Conservation (phyloP, 2,888 invertebrate species). For the Brenthis daphne region DNA sequence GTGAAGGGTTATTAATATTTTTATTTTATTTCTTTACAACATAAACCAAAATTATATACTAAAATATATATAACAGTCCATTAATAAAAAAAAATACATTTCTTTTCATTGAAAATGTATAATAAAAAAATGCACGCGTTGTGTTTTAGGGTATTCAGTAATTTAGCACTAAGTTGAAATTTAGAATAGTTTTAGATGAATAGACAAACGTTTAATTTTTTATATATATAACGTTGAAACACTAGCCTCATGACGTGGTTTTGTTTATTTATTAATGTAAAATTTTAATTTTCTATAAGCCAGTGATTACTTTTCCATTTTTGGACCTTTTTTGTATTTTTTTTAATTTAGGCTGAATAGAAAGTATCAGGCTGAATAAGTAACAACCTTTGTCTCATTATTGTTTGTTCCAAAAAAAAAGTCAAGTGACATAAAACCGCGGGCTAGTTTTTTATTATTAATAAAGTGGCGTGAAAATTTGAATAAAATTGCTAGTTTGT, state of each 20-base stretch:
- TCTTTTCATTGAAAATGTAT: constrained; percentile 32
- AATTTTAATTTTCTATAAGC: constrained; percentile 1
- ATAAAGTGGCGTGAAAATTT: background rate
- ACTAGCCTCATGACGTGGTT: background rate
- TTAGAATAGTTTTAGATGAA: constrained; percentile 18
- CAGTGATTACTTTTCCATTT: background rate
- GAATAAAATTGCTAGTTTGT: constrained; percentile 12
- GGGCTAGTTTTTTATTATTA: background rate
- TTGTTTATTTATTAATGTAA: background rate
- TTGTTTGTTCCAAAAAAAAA: background rate
- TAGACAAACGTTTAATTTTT: constrained; percentile 11
- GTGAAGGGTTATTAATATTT: background rate
- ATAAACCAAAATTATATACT: constrained; percentile 7
- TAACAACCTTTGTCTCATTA: constrained; percentile 9
- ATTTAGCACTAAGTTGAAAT: constrained; percentile 33
- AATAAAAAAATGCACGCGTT: constrained; percentile 33
- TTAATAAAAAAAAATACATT: constrained; percentile 39
- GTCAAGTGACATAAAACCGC: constrained; percentile 4
- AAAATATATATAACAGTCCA: constrained; percentile 18
- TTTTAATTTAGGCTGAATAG: constrained; percentile 4
- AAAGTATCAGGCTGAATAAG: constrained; percentile 7
- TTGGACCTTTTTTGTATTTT: background rate
- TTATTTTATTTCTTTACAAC: constrained; percentile 11
- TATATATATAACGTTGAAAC: constrained; percentile 8
- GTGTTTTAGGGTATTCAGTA: constrained; percentile 31